Percentiles rank a stretch among this genome's conserved stretches.
Evolutionary conservation across 2,113 vertebrate genomes (phyloP).

Genomic region (Equus quagga): DNA sequence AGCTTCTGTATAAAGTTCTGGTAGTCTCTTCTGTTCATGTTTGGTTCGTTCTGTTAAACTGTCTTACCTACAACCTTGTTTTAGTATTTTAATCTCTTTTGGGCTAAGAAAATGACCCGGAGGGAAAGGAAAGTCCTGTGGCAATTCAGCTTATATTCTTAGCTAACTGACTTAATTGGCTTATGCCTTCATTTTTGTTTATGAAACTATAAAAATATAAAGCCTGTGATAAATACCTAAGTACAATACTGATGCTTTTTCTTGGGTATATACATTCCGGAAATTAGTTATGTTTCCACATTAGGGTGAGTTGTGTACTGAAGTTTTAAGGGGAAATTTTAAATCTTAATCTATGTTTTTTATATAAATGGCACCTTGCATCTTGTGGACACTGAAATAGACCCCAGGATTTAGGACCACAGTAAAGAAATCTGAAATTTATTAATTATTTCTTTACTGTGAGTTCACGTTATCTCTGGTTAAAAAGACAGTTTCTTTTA

Average conservation of each 20-base stretch:
- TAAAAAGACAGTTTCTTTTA: background rate
- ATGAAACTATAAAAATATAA: slow-evolving; percentile 3
- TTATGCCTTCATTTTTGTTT: slow-evolving; percentile 1
- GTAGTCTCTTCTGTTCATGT: slow-evolving; percentile 44
- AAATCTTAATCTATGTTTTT: background rate
- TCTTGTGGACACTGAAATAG: background rate
- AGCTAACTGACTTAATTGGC: background rate
- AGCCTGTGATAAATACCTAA: background rate
- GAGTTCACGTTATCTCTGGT: background rate
- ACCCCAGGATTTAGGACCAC: background rate
- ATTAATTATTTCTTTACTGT: background rate
- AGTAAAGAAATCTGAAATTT: slow-evolving; percentile 20
- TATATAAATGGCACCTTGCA: background rate
- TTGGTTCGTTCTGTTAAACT: slow-evolving; percentile 66
- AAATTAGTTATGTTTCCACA: slow-evolving; percentile 46
- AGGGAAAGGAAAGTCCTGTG: background rate
- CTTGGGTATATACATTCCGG: background rate
- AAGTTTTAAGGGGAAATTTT: slow-evolving; percentile 20
- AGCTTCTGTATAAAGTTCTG: slow-evolving; percentile 57
- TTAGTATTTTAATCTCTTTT: slow-evolving; percentile 32
- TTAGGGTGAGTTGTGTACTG: background rate
- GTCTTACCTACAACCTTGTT: slow-evolving; percentile 26
- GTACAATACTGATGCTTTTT: background rate
- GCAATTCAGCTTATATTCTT: background rate
- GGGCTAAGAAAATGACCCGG: background rate